Conservation (phyloP, 2,888 invertebrate species). For the Luperina testacea region DNA sequence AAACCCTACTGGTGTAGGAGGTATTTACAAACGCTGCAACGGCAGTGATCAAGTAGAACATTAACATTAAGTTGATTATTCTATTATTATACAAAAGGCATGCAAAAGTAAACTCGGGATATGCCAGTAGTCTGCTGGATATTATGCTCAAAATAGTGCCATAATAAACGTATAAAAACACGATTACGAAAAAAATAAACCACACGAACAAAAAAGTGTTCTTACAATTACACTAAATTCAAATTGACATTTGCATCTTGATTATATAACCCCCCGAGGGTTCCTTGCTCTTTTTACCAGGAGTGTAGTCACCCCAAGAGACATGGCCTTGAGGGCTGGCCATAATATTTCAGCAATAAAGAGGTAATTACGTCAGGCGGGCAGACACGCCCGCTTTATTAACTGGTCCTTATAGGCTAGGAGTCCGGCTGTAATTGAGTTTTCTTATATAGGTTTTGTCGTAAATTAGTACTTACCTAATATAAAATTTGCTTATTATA, state of each 20-base stretch:
- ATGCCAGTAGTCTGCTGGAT: not conserved
- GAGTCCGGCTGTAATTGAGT: constrained; percentile 21
- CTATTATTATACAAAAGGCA: not conserved
- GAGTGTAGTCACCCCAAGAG: constrained; percentile 57
- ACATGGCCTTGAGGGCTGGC: constrained; percentile 52
- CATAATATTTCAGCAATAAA: constrained; percentile 69
- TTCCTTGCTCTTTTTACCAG: constrained; percentile 52
- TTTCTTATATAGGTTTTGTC: not conserved
- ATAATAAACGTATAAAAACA: not conserved
- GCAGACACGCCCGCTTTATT: constrained; percentile 57
- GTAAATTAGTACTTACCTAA: not conserved
- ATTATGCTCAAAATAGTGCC: not conserved
- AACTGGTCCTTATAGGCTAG: constrained; percentile 51
- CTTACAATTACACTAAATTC: constrained; percentile 37
- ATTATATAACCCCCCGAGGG: constrained; percentile 48
- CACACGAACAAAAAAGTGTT: constrained; percentile 2
- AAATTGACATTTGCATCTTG: constrained; percentile 51
- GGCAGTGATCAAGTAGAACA: not conserved
- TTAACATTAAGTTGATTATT: not conserved
- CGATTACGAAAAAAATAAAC: constrained; percentile 2
- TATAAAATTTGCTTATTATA: not conserved
- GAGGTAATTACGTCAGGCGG: constrained; percentile 65
- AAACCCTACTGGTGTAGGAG: too few relatives aligned
- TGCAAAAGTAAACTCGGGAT: not conserved
- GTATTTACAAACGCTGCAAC: not conserved